Percentiles rank a stretch among this genome's conserved stretches.
Evolutionary conservation across 2,888 invertebrate genomes (phyloP).

Genomic region (Cabera pusaria): DNA sequence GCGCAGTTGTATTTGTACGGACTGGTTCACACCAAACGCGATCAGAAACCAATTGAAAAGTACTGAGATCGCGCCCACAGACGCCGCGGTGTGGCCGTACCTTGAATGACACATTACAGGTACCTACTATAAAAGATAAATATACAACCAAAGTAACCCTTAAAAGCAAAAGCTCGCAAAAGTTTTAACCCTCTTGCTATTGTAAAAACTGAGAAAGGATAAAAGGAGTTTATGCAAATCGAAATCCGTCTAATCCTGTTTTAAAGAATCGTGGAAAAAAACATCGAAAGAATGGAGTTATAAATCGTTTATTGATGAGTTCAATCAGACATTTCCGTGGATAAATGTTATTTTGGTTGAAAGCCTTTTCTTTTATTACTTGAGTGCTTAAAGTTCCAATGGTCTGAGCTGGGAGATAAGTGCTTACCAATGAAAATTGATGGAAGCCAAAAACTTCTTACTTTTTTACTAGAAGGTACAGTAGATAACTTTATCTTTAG

Average conservation of each 20-base stretch:
- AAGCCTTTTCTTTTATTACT: neutral
- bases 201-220: constrained; percentile 16
- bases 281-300: constrained; percentile 18
- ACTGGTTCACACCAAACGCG: no score
- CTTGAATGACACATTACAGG: no score
- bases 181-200: constrained; percentile 13
- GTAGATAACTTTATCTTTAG: no score
- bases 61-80: no score
- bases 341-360: neutral
- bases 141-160: constrained; percentile 2
- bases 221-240: constrained; percentile 29
- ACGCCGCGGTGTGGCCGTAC: no score
- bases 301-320: constrained; percentile 21
- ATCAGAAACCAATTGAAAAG: no score
- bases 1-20: no score
- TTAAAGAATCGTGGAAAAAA: constrained; percentile 20
- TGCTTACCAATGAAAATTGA: no score
- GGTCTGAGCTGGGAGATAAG: no score
- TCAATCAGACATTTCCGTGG: constrained; percentile 2
- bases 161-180: constrained; percentile 9
- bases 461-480: no score
- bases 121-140: no score
- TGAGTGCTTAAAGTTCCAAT: neutral
- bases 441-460: no score
- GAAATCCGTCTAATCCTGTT: constrained; percentile 24